Conservation (phyloP, 2,797 vertebrate genomes). For the Xerus rutilus region DNA sequence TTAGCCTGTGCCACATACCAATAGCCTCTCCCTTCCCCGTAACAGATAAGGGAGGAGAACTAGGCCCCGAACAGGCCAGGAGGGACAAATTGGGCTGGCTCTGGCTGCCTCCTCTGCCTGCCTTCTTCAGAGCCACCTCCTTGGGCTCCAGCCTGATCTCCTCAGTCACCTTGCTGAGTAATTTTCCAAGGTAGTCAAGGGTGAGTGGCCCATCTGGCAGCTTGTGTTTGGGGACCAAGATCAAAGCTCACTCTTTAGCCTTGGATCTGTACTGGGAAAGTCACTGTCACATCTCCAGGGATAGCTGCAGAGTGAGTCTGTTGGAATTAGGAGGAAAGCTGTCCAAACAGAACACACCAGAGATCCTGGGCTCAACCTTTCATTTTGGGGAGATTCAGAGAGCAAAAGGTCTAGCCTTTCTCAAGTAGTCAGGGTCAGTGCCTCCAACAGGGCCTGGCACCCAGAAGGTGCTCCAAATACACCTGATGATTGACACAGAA, state of each 20-base stretch:
- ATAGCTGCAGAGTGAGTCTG: not conserved
- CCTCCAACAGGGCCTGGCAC: not conserved
- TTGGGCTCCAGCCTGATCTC: too few relatives aligned
- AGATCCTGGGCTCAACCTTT: not conserved
- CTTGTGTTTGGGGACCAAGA: not conserved
- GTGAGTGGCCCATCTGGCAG: not conserved
- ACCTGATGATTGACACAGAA: accelerated
- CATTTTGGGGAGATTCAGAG: not conserved
- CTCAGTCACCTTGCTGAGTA: not conserved
- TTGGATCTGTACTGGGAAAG: not conserved
- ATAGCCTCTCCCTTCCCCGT: not conserved
- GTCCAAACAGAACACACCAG: not conserved
- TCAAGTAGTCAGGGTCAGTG: not conserved
- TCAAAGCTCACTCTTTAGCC: not conserved
- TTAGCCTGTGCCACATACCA: not conserved
- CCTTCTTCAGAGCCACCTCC: not conserved
- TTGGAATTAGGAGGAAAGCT: not conserved
- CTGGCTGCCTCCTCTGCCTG: not conserved
- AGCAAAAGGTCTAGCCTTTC: not conserved
- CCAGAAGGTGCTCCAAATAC: not conserved
- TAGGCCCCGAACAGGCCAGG: not conserved
- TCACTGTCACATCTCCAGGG: not conserved
- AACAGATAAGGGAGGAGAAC: not conserved
- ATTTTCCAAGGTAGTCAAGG: not conserved
- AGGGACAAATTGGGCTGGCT: not conserved